phyloP scores from a whole-genome alignment of 2,888 invertebrate genomes.

The Drosophila pegasa region DNA sequence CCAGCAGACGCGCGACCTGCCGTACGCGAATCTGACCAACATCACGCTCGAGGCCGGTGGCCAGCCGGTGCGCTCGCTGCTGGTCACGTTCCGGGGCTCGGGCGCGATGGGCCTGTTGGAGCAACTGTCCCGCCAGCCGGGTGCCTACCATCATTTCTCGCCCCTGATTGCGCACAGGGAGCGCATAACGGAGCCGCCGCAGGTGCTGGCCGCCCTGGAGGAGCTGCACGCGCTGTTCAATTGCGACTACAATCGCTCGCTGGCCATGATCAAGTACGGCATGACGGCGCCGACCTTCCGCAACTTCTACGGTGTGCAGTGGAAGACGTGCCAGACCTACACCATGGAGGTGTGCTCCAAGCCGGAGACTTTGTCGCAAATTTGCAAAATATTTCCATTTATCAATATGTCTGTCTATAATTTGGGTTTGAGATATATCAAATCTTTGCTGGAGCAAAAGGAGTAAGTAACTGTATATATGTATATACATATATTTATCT shows the following conservation, averaged over 20 bases:
- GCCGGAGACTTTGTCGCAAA: constrained; percentile 29
- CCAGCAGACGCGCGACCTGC: constrained; percentile 17
- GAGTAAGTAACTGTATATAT: constrained; percentile 36
- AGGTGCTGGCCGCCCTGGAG: constrained; percentile 15
- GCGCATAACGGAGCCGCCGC: background rate
- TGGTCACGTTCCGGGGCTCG: constrained; percentile 61
- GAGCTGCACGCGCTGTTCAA: constrained; percentile 45
- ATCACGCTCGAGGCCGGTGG: constrained; percentile 51
- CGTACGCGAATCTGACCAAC: constrained; percentile 40
- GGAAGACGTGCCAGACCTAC: constrained; percentile 41
- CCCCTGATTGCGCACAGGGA: constrained; percentile 45
- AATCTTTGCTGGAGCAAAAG: constrained; percentile 26
- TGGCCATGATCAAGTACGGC: constrained; percentile 52
- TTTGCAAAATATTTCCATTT: constrained; percentile 63
- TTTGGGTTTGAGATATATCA: constrained; percentile 39
- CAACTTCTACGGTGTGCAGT: constrained; percentile 59
- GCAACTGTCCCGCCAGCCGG: constrained; percentile 51
- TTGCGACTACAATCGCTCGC: constrained; percentile 56
- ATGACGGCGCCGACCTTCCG: constrained; percentile 40
- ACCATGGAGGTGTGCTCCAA: constrained; percentile 46
- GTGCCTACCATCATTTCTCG: constrained; percentile 63
- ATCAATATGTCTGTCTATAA: constrained; percentile 73
- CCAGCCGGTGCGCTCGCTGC: constrained; percentile 53
- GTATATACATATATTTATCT: background rate
- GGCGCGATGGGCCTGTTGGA: constrained; percentile 58